Base-by-base conservation (phyloP, 30 jellyfish, hydroid and myxozoan species). In the Pelagia noctiluca region DNA sequence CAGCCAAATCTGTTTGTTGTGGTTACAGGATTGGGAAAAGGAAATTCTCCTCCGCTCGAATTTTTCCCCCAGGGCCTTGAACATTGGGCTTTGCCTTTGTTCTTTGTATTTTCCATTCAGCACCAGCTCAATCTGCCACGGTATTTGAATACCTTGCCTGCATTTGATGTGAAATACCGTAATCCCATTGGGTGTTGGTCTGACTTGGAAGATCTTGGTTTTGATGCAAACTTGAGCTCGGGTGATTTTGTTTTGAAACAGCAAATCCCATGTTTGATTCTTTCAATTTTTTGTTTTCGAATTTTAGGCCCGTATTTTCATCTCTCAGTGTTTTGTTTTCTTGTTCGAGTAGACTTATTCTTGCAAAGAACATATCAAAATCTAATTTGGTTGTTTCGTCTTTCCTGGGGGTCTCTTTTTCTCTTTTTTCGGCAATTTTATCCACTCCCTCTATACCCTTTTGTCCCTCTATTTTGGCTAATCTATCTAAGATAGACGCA, bases 51-150 rank as follows among this genome's bases (percentile, higher is more conserved):
- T 63, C 76, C 50, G 29, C 29, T 63, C 76, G 29, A 28, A 63
- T 63, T 63, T 63, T 7, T 25, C 16, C 76, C 50, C 50, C 5
- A 32, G 76, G 29, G 50, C 68, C 57, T 42, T 42, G 12, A 4
- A 7, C 5, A 7, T 7, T 4, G 24, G 24, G 10, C 22, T 25
- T 54, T 4, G 26, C 10, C 77, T 29, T 63, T 23, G 77, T 18
- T 21, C 84, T 71, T 71, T 71, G 84, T 22, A 33, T 35, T 71
- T 69, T 69, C 82, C 66, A 69, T 16, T 69, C 82, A 35, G 66
- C 66, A 31, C 35, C 82, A 16, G n/a, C n/a, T n/a, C n/a, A n/a
- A n/a, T n/a, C n/a, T n/a, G 82, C 82, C 25, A 69, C 66, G 25
- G 13, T 69, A 69, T 69, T 69, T 69, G 82, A 30, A 31, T 69